These are phyloP conservation scores for Sarcoramphus papa DNA, from an alignment of 2,797 vertebrate species.

Conservation along the genomic window DNA sequence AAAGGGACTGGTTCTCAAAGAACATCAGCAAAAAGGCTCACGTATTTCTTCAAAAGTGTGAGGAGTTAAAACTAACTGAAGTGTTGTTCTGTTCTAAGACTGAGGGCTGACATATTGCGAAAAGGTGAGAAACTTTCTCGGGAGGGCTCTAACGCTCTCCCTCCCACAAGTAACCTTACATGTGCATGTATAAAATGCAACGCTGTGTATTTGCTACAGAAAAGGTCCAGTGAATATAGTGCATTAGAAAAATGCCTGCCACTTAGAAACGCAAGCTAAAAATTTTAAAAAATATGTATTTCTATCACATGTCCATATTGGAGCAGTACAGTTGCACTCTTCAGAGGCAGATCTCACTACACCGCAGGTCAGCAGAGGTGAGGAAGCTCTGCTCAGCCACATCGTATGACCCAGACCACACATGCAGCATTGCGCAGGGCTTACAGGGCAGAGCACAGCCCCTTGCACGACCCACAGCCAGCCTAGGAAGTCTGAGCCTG, in stretches of 20 bases:
- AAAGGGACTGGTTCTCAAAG: neutral
- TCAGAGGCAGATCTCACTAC: neutral
- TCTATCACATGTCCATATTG: accelerated
- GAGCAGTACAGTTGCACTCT: neutral
- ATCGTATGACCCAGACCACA: neutral
- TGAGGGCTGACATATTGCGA: neutral
- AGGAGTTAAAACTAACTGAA: neutral
- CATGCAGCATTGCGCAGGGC: neutral
- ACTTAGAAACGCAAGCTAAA: neutral
- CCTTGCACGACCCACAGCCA: neutral
- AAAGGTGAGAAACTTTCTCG: neutral
- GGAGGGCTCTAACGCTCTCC: neutral
- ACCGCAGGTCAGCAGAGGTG: neutral
- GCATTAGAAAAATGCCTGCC: neutral
- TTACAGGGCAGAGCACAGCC: neutral
- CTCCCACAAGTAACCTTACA: neutral
- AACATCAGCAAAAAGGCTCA: neutral
- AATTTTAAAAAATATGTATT: neutral
- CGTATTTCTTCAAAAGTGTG: neutral
- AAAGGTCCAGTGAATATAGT: neutral
- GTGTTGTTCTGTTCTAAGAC: neutral
- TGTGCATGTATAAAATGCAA: neutral
- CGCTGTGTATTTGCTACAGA: neutral
- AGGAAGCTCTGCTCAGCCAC: neutral
- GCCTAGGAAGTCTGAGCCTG: neutral